A percentile compares a stretch with the other conserved stretches of the same genome.
phyloP scores from a whole-genome alignment of 2,113 vertebrate genomes.

The Chionis minor region DNA sequence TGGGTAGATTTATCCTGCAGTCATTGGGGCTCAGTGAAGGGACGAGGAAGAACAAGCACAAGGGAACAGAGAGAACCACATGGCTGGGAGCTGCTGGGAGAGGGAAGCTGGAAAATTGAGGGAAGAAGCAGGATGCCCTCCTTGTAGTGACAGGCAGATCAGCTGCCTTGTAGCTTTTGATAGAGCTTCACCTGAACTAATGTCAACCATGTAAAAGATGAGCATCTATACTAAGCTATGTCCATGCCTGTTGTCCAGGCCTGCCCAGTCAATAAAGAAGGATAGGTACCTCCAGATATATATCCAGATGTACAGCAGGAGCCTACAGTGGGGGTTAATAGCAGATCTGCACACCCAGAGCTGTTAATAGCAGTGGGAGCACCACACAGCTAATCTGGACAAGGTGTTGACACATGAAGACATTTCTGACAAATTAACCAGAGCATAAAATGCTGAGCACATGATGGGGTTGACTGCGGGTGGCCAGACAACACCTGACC shows the following conservation, averaged over 20 bases:
- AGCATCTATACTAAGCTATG: not conserved
- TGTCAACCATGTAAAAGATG: not conserved
- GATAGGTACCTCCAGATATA: not conserved
- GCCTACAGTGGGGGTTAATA: not conserved
- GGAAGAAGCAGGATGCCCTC: not conserved
- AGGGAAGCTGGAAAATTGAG: not conserved
- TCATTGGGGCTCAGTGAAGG: not conserved
- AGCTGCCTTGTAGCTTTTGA: not conserved
- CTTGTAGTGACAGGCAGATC: not conserved
- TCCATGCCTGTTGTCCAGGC: not conserved
- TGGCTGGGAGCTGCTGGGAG: not conserved
- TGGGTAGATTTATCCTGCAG: not conserved
- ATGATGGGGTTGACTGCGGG: rapidly evolving
- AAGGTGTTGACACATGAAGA: not conserved
- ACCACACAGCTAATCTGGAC: not conserved
- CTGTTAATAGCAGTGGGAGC: not conserved
- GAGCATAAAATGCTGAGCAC: not conserved
- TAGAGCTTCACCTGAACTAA: not conserved
- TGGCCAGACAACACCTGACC: not conserved
- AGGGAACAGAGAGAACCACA: not conserved
- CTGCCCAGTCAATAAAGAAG: not conserved
- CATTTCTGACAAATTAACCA: not conserved
- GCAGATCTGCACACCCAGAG: not conserved
- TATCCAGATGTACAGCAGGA: not conserved
- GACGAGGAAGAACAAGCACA: not conserved